These are phyloP conservation scores for Callipepla squamata DNA, from an alignment of 2,113 vertebrate genomes.

Conservation along the genomic window DNA sequence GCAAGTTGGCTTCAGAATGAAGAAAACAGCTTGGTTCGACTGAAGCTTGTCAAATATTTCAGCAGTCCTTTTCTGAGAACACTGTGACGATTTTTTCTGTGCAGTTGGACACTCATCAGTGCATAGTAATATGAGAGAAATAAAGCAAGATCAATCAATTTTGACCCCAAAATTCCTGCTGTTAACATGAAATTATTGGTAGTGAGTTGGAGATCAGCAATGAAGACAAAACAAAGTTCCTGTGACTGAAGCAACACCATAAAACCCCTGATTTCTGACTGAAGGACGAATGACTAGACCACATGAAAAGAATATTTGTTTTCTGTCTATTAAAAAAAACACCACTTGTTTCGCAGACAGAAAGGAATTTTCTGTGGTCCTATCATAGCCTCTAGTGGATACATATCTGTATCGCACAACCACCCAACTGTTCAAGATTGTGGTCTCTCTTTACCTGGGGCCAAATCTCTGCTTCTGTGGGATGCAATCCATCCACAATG, in stretches of 20 bases:
- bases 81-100: neutral
- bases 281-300: neutral
- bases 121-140: neutral
- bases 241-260: neutral
- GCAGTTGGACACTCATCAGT: neutral
- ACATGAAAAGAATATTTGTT: neutral
- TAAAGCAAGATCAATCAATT: neutral
- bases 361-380: neutral
- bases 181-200: neutral
- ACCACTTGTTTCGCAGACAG: neutral
- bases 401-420: neutral
- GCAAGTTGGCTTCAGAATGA: constrained; percentile 3
- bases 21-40: constrained; percentile 34
- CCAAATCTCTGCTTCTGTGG: neutral
- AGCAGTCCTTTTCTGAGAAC: neutral
- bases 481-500: neutral
- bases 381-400: neutral
- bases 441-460: neutral
- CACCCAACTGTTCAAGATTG: neutral
- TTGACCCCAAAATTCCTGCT: neutral
- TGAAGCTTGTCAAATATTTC: constrained; percentile 39
- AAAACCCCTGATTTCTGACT: neutral
- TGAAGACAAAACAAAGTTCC: neutral
- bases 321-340: neutral
- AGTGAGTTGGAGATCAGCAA: neutral